These are phyloP conservation scores for Lasioglossum zephyrum DNA, from an alignment of 2,888 invertebrate genomes.

Conservation along the genomic window DNA sequence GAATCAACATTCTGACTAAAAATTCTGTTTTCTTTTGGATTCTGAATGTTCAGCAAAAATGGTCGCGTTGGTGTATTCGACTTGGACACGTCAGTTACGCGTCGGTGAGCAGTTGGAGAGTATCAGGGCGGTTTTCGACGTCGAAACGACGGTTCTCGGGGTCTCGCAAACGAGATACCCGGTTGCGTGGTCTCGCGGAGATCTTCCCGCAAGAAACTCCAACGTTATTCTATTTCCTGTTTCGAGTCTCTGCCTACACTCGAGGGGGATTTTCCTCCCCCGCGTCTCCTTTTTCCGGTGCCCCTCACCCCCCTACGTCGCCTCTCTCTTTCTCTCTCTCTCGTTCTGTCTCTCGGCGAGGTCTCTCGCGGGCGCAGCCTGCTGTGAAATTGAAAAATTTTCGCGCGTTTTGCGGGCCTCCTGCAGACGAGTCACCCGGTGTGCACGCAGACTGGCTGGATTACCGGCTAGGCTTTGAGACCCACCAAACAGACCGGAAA, in stretches of 20 bases:
- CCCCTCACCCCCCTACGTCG: constrained; percentile 1
- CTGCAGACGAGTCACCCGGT: constrained; percentile 71
- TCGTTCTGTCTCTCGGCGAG: constrained; percentile 44
- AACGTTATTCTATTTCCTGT: constrained; percentile 65
- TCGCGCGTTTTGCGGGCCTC: constrained; percentile 71
- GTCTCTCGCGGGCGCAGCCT: constrained; percentile 68
- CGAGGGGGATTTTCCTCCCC: constrained; percentile 42
- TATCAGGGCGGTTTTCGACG: not conserved
- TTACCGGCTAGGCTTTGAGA: constrained; percentile 81
- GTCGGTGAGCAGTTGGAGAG: not conserved
- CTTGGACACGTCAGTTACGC: not conserved
- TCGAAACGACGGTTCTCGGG: not conserved
- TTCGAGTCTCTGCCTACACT: constrained; percentile 47
- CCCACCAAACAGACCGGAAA: constrained; percentile 84
- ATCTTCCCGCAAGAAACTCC: constrained; percentile 45
- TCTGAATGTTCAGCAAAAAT: not conserved
- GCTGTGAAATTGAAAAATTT: constrained; percentile 74
- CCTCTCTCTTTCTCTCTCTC: not conserved
- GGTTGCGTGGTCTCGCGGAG: constrained; percentile 13
- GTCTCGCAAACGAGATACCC: not conserved
- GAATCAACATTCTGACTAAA: no score
- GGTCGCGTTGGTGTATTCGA: not conserved
- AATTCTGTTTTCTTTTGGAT: no score
- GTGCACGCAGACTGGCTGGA: constrained; percentile 77
- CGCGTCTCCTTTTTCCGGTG: not conserved